A percentile compares a stretch with the other conserved stretches of the same genome.
phyloP scores from a whole-genome alignment of 2,797 vertebrate species.

The Chromobotia macracanthus region DNA sequence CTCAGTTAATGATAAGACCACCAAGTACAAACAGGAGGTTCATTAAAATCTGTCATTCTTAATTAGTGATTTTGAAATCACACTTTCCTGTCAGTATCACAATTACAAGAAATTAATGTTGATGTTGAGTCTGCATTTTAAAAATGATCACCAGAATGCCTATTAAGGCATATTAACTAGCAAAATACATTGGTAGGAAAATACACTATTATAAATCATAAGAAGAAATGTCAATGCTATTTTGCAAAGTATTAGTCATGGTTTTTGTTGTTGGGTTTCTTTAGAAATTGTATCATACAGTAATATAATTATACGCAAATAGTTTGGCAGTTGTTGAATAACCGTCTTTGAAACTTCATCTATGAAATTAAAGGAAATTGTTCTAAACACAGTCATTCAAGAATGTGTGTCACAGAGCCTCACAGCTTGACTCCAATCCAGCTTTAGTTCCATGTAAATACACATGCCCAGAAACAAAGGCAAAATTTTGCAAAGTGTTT shows the following conservation, averaged over 20 bases:
- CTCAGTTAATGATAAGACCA: background rate
- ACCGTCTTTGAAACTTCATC: conserved; percentile 31
- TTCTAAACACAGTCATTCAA: conserved; percentile 18
- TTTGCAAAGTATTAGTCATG: background rate
- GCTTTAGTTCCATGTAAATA: conserved; percentile 17
- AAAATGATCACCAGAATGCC: too few relatives aligned
- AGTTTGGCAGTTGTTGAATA: conserved; percentile 32
- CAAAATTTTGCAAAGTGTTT: conserved; percentile 18
- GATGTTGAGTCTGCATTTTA: background rate
- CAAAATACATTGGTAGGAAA: background rate
- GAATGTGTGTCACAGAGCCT: conserved; percentile 33
- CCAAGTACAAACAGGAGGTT: background rate
- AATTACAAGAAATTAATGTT: background rate
- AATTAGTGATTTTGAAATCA: background rate
- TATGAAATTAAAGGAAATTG: conserved; percentile 43
- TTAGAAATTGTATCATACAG: background rate
- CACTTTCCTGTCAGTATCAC: background rate
- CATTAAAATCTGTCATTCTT: background rate
- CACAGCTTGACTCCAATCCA: conserved; percentile 33
- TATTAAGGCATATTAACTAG: too few relatives aligned
- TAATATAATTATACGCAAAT: conserved; percentile 14
- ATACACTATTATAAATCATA: conserved; percentile 1
- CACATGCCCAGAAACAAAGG: conserved; percentile 24
- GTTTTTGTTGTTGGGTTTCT: background rate
- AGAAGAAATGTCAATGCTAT: background rate